phyloP scores from a whole-genome alignment of 2,113 vertebrate species.

The Platanista minor region DNA sequence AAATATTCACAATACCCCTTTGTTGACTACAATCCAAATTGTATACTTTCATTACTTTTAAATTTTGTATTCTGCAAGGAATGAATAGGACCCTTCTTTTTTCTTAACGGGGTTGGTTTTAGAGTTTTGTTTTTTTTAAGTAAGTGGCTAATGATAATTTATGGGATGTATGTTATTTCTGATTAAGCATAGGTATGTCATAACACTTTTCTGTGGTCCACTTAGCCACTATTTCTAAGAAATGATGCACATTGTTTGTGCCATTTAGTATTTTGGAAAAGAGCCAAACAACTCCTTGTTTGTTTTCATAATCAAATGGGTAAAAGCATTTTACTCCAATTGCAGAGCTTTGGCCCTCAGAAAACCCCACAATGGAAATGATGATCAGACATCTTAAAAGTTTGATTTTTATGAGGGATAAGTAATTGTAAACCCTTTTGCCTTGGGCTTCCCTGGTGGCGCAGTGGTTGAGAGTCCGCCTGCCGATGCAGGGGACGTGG shows the following conservation, averaged over 20 bases:
- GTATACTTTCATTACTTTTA: conserved; percentile 55
- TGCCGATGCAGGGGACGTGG: no score
- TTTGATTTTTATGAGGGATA: not conserved
- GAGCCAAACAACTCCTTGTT: conserved; percentile 19
- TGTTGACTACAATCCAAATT: conserved; percentile 55
- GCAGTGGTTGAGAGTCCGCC: no score
- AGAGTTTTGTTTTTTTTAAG: conserved; percentile 25
- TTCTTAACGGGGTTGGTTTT: not conserved
- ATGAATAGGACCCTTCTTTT: not conserved
- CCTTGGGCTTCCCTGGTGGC: no score
- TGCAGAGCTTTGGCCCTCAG: conserved; percentile 34
- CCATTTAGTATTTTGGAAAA: conserved; percentile 44
- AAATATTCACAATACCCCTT: conserved; percentile 68
- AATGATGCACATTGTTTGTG: not conserved
- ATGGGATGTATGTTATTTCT: not conserved
- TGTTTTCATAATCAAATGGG: conserved; percentile 55
- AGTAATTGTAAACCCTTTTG: conserved; percentile 38
- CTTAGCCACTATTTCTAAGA: not conserved
- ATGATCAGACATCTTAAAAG: conserved; percentile 20
- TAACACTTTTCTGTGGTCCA: not conserved
- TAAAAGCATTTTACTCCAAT: conserved; percentile 40
- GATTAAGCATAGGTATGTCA: not conserved
- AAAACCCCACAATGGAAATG: not conserved
- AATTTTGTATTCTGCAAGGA: conserved; percentile 13
- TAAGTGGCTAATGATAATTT: not conserved